phyloP scores from a whole-genome alignment of 2,888 invertebrate genomes.

The Andrena praecox region DNA sequence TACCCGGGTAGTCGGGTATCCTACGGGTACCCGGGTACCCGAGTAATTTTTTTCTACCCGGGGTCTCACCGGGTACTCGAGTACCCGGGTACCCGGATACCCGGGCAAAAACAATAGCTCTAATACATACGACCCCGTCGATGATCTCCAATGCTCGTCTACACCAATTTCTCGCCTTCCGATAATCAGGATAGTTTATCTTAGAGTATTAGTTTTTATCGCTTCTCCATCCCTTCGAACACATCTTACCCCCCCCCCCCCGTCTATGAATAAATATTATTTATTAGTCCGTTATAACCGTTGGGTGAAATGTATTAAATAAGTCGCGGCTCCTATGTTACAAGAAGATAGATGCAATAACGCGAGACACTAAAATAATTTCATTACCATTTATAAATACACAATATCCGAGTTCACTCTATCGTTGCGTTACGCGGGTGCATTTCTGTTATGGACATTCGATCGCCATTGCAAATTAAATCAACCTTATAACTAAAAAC shows the following conservation, averaged over 20 bases:
- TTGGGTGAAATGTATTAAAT: constrained; percentile 56
- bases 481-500: constrained; percentile 45
- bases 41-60: too few species aligned
- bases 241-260: constrained; percentile 16
- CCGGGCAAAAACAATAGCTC: too few species aligned
- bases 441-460: constrained; percentile 45
- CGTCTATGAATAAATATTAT: constrained; percentile 55
- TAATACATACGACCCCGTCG: constrained; percentile 1
- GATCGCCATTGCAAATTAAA: constrained; percentile 39
- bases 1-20: too few species aligned
- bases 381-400: constrained; percentile 39
- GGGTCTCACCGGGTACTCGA: too few species aligned
- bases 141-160: not conserved
- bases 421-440: constrained; percentile 41
- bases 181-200: constrained; percentile 22
- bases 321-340: constrained; percentile 49
- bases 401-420: constrained; percentile 25
- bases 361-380: constrained; percentile 36
- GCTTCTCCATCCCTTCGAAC: constrained; percentile 5
- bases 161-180: constrained; percentile 18
- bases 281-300: constrained; percentile 64
- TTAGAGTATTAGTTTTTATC: constrained; percentile 16
- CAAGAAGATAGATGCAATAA: constrained; percentile 47
- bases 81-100: too few species aligned
- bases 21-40: too few species aligned